phyloP scores from a whole-genome alignment of 2,888 invertebrate genomes.

The Thereva nobilitata region DNA sequence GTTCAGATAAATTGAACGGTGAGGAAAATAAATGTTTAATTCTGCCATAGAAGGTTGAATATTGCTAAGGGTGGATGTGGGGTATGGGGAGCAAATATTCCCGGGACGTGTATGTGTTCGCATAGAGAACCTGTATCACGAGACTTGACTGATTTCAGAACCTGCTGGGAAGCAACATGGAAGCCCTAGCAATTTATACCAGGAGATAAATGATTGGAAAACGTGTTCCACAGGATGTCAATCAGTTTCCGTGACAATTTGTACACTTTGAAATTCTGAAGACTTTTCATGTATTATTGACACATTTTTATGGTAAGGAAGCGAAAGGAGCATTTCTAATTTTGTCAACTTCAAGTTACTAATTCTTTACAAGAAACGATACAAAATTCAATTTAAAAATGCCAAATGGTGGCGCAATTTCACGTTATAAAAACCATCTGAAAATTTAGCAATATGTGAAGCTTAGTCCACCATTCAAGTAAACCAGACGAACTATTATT shows the following conservation, averaged over 20 bases:
- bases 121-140: slow-evolving; percentile 11
- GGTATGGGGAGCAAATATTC: no score
- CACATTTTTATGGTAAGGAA: background rate
- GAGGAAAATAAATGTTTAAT: slow-evolving; percentile 29
- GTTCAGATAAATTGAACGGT: slow-evolving; percentile 21
- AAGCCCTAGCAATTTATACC: slow-evolving; percentile 36
- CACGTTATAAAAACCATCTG: no score
- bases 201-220: slow-evolving; percentile 38
- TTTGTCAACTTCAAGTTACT: no score
- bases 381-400: no score
- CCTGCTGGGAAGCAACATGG: background rate
- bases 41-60: slow-evolving; percentile 8
- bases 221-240: slow-evolving; percentile 38
- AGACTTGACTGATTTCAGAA: no score
- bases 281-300: slow-evolving; percentile 15
- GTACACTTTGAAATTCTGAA: slow-evolving; percentile 12
- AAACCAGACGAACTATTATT: no score
- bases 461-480: no score
- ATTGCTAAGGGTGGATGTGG: background rate
- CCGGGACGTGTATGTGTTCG: no score
- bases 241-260: slow-evolving; percentile 38
- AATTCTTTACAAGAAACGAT: no score
- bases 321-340: background rate
- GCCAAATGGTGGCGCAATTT: no score
- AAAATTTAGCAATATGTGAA: no score